phyloP scores from a whole-genome alignment of 2,113 vertebrate species.

The Donacobius atricapilla region DNA sequence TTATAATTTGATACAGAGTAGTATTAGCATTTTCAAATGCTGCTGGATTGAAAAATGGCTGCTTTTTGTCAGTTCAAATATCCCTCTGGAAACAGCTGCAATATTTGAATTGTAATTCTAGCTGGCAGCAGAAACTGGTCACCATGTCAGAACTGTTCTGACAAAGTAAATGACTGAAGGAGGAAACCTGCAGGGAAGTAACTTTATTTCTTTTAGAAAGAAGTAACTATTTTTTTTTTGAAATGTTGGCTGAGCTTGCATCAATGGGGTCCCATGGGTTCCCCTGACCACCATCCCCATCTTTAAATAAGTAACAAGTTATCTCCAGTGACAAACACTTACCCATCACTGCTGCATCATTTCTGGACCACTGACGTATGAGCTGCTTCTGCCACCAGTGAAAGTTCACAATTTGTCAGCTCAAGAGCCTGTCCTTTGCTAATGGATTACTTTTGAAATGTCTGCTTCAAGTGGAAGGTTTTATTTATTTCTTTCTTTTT shows the following conservation, averaged over 20 bases:
- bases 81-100: slow-evolving; percentile 34
- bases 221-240: neutral
- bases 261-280: neutral
- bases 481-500: neutral
- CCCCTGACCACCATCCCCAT: neutral
- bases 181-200: neutral
- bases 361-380: neutral
- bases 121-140: slow-evolving; percentile 32
- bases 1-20: neutral
- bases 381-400: neutral
- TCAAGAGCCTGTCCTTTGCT: neutral
- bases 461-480: neutral
- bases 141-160: slow-evolving; percentile 17
- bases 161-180: neutral
- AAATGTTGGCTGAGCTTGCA: neutral
- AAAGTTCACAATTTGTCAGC: neutral
- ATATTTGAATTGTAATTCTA: slow-evolving; percentile 15
- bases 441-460: neutral
- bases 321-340: neutral
- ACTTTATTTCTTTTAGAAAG: neutral
- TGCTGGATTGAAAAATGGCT: neutral
- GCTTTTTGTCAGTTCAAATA: slow-evolving; percentile 16
- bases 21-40: slow-evolving; percentile 13
- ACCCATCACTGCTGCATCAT: neutral
- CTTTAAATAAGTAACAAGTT: neutral